phyloP scores from a whole-genome alignment of 2,888 invertebrate species.

The Drosophila cyrtoloma region DNA sequence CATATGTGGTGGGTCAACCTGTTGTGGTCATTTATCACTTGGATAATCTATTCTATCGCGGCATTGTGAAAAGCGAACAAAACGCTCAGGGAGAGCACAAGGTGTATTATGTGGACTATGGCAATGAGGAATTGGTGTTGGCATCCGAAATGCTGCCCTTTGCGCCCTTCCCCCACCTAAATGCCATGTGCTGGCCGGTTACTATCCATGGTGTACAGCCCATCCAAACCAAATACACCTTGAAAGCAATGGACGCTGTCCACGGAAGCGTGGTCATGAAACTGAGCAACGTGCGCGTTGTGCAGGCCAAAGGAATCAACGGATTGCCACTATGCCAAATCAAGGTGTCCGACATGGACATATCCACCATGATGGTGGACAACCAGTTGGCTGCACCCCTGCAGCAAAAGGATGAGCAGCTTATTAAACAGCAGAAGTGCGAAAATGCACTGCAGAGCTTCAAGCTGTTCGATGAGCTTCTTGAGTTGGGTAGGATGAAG shows the following conservation, averaged over 20 bases:
- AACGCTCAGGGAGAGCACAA: conserved; percentile 82
- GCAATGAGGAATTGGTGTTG: conserved; percentile 89
- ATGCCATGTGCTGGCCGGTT: conserved; percentile 89
- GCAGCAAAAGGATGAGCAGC: neutral
- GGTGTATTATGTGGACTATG: conserved; percentile 93
- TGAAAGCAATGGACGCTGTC: conserved; percentile 87
- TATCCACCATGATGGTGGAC: conserved; percentile 70
- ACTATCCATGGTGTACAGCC: conserved; percentile 87
- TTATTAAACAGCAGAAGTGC: no score
- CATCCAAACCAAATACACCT: conserved; percentile 85
- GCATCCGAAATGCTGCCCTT: conserved; percentile 87
- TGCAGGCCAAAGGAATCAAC: conserved; percentile 4
- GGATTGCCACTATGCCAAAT: conserved; percentile 66
- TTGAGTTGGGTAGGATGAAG: conserved; percentile 15
- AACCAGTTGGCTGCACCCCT: conserved; percentile 45
- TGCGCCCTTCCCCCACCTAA: conserved; percentile 88
- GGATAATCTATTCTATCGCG: conserved; percentile 91
- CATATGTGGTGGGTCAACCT: conserved; percentile 86
- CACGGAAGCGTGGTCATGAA: conserved; percentile 88
- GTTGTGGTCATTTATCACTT: conserved; percentile 89
- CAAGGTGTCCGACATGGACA: conserved; percentile 64
- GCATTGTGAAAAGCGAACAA: conserved; percentile 68
- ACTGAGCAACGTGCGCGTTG: conserved; percentile 86
- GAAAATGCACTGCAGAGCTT: conserved; percentile 29
- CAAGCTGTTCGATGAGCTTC: conserved; percentile 47